These are phyloP conservation scores for Rhineura floridana DNA, from an alignment of 2,113 vertebrate species.

Conservation along the genomic window DNA sequence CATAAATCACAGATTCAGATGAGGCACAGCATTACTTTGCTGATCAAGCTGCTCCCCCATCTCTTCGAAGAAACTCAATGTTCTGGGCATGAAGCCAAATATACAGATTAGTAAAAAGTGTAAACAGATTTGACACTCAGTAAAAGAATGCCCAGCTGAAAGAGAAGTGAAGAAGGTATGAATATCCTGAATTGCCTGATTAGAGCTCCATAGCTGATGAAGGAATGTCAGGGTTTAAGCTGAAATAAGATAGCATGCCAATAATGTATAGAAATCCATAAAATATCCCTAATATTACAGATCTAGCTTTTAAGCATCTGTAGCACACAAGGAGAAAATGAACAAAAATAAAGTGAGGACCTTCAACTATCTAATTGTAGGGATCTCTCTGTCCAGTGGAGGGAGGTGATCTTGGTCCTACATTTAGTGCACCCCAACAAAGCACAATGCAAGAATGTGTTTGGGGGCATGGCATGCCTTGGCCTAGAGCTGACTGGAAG, in stretches of 20 bases:
- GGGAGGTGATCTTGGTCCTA: neutral
- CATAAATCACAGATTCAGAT: slow-evolving; percentile 29
- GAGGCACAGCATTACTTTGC: slow-evolving; percentile 39
- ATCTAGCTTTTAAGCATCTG: neutral
- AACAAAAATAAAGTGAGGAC: neutral
- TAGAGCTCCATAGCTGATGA: neutral
- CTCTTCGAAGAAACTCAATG: slow-evolving; percentile 36
- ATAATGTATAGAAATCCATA: neutral
- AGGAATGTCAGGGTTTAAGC: slow-evolving; percentile 8
- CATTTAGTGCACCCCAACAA: neutral
- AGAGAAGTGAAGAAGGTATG: neutral
- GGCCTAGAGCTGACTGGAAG: too few species aligned
- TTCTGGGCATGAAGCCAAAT: slow-evolving; percentile 48
- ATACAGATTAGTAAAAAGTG: slow-evolving; percentile 49
- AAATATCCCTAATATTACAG: neutral
- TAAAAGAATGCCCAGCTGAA: slow-evolving; percentile 15
- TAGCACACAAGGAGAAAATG: neutral
- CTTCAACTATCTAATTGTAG: neutral
- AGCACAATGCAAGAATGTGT: neutral
- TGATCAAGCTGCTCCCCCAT: slow-evolving; percentile 33
- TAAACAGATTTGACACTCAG: slow-evolving; percentile 29
- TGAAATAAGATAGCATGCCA: neutral
- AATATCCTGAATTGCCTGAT: slow-evolving; percentile 9
- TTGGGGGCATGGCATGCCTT: too few species aligned
- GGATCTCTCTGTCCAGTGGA: neutral